Base-by-base conservation (phyloP, 1,140 invertebrate genomes). In the Drosophila sulfurigaster region DNA sequence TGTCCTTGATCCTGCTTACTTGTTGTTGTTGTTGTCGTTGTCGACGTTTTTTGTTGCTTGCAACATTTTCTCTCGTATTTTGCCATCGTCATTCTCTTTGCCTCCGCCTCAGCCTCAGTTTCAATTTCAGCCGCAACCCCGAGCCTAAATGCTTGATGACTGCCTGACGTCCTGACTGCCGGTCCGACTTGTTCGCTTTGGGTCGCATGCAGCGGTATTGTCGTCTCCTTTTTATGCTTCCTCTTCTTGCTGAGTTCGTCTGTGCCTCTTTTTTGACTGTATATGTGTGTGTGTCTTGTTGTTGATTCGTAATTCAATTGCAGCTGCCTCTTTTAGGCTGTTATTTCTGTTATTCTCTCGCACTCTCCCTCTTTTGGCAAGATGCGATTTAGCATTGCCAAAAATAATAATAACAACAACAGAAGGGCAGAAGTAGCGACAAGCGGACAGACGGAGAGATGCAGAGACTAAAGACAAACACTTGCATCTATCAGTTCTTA, bases 1-100 rank as follows among this genome's bases (percentile, higher is more conserved):
- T 66, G 85, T 88, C 85, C 85, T 88, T 88, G 85, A 88, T 90
- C 85, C 85, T 88, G 85, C 86, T 81, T 75, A 81, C 75, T 81
- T 89, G 81, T 89, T 83, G 72, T 46, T 32, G 25, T 35, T 43
- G 25, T 35, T 62, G 58, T 80, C 77, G 74, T 73, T 63, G 45
- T 62, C 8, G 16, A 11, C 41, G 20, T 25, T 25, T 25, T 25
- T 25, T 25, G 20, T 25, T 25, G 41, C 75, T 68, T 71, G 64
- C 79, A 72, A 75, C 63, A 78, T 75, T 81, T 82, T 49, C 59
- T 86, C 68, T 46, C 60, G 82, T 43, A 46, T 60, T 64, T 63
- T 54, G 56, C 28, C 71, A 64, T 57, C 73, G 68, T 51, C 63
- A 77, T 71, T 48, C 54, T 72, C 63, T 58, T 25, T 25, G 20